A percentile compares a stretch with the other conserved stretches of the same genome.
phyloP scores from a whole-genome alignment of 2,113 vertebrate species.

The Sigmodon hispidus region DNA sequence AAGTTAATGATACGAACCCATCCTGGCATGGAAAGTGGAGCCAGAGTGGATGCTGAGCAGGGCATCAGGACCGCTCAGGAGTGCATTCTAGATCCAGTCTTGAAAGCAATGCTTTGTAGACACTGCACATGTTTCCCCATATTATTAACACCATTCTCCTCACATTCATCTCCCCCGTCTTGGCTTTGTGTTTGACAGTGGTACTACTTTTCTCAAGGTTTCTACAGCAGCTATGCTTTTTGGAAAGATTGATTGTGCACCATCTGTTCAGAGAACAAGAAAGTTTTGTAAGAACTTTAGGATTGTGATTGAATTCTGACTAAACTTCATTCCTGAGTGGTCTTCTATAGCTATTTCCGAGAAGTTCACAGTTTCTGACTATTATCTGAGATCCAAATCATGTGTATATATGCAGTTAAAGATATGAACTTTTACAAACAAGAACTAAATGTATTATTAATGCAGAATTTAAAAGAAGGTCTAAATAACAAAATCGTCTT shows the following conservation, averaged over 20 bases:
- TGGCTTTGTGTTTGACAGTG: not conserved
- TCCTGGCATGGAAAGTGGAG: not conserved
- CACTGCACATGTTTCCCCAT: not conserved
- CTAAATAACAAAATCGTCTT: not conserved
- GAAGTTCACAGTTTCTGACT: not conserved
- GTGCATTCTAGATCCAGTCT: not conserved
- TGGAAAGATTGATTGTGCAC: not conserved
- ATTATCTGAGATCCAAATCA: not conserved
- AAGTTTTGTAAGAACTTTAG: not conserved
- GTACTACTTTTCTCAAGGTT: constrained; percentile 5
- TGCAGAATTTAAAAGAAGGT: not conserved
- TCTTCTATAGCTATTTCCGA: not conserved
- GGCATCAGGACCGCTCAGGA: not conserved
- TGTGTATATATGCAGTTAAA: not conserved
- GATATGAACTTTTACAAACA: not conserved
- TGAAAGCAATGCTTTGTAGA: constrained; percentile 1
- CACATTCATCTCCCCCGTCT: not conserved
- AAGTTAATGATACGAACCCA: not conserved
- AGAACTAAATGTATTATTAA: not conserved
- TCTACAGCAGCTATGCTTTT: not conserved
- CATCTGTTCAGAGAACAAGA: not conserved
- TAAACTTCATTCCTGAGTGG: not conserved
- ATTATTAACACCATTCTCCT: constrained; percentile 1
- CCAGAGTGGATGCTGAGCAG: not conserved
- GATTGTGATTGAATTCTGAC: constrained; percentile 24